Base-by-base conservation (phyloP, 2,113 vertebrate species). In the Nicator chloris region DNA sequence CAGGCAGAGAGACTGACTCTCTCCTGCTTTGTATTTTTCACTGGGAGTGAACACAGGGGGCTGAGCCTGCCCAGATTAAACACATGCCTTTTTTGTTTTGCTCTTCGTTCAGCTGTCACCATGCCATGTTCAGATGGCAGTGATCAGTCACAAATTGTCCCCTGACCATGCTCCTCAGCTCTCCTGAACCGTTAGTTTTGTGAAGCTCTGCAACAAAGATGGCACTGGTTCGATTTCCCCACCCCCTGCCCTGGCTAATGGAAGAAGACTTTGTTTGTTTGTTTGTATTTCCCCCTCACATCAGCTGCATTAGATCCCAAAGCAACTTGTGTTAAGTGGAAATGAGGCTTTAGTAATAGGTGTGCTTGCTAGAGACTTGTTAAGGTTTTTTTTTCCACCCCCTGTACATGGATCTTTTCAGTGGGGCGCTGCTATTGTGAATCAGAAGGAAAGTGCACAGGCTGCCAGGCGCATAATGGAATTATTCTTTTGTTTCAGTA, bases 311-410 rank as follows among this genome's bases (percentile, higher is more conserved):
- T 88, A 51, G 27, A 96, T 95, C 54, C 57, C 78, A 89, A 86
- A 96, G 83, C 72, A 90, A 60, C 78, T 93, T 87, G 71, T 42
- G 53, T 92, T 82, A 83, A 95, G 44, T 78, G 78, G 84, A 95
- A 93, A 77, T 57, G 66, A 95, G 65, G 68, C 73, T 87, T 96
- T 94, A 49, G 84, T 82, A 91, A 85, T 88, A 50, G 1, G 11
- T 49, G 33, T 86, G 77, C 68, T 80, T 91, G 49, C 10, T 82
- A n/a, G 72, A 95, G 82, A 77, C 37, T 64, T 12, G 31, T 30
- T 85, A 70, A 28, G 42, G 33, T 45, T 76, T 53, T 88, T 86
- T 23, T 44, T 8, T 1, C 3, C 2, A 7, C 5, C 26, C 8
- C 30, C 28, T 19, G 21, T 76, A 39, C 16, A 15, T 81, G 31